Conservation (phyloP, 2,797 vertebrate genomes). For the Neosalanx taihuensis region DNA sequence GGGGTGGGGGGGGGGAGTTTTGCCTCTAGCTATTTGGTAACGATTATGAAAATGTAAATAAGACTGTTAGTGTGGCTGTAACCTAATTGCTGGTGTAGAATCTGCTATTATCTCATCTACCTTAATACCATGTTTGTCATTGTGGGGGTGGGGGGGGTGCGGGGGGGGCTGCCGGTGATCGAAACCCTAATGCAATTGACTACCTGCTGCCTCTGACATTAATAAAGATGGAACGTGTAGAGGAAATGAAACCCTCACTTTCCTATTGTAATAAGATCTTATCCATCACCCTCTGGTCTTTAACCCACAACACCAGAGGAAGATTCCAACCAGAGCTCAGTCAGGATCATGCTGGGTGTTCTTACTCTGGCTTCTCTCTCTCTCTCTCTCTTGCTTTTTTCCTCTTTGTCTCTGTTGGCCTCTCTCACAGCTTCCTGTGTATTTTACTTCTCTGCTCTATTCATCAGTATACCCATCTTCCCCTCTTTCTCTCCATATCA, state of each 20-base stretch:
- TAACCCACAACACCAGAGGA: constrained; percentile 44
- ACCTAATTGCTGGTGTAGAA: constrained; percentile 38
- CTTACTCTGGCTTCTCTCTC: constrained; percentile 24
- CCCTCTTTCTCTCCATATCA: neutral
- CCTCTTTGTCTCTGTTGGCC: no score
- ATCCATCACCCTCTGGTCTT: constrained; percentile 64
- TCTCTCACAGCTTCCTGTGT: neutral
- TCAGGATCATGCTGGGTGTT: constrained; percentile 18
- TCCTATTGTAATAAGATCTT: constrained; percentile 61
- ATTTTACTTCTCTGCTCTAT: no score
- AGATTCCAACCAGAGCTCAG: constrained; percentile 37
- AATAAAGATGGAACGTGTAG: constrained; percentile 64
- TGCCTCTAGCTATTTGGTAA: neutral
- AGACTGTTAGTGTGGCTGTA: neutral
- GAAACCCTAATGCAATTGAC: constrained; percentile 59
- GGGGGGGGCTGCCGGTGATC: constrained; percentile 38
- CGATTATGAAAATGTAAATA: constrained; percentile 15
- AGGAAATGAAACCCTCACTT: constrained; percentile 63
- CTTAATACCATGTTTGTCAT: constrained; percentile 51
- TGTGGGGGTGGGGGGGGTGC: constrained; percentile 21
- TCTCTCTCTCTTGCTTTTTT: neutral
- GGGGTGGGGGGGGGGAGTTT: neutral
- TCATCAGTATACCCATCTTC: neutral
- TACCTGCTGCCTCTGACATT: constrained; percentile 54
- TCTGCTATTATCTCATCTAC: constrained; percentile 31